Evolutionary conservation across 2,113 vertebrate genomes (phyloP).

Genomic region (Conger conger): DNA sequence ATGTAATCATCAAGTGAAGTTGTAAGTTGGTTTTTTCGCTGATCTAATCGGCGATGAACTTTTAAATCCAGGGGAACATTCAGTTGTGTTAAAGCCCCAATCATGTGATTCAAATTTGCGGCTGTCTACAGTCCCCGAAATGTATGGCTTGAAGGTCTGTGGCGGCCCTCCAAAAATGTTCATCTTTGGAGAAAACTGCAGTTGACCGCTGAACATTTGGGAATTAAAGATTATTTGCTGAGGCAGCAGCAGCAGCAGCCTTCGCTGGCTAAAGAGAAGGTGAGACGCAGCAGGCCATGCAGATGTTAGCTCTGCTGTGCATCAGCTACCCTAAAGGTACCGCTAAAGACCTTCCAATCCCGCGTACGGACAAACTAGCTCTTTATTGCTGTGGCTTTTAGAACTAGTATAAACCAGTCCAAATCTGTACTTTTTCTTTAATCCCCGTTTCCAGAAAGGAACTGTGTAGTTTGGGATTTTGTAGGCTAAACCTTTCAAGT

Average conservation of each 20-base stretch:
- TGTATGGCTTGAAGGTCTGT: not conserved
- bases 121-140: not conserved
- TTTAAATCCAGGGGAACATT: slow-evolving; percentile 6
- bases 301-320: not conserved
- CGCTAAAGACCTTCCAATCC: slow-evolving; percentile 11
- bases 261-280: not conserved
- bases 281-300: not conserved
- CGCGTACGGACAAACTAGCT: not conserved
- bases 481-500: slow-evolving; percentile 33
- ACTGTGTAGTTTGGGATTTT: slow-evolving; percentile 28
- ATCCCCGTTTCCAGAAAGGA: slow-evolving; percentile 32
- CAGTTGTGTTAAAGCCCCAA: not conserved
- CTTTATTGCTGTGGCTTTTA: slow-evolving; percentile 23
- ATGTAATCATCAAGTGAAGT: slow-evolving; percentile 15
- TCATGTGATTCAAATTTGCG: slow-evolving; percentile 20
- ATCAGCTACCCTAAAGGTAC: slow-evolving; percentile 8
- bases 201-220: not conserved
- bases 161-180: not conserved
- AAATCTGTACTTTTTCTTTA: slow-evolving; percentile 27
- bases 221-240: not conserved
- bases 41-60: slow-evolving; percentile 24
- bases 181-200: not conserved
- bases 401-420: slow-evolving; percentile 34
- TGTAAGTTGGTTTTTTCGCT: slow-evolving; percentile 20
- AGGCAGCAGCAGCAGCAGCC: no score